Evolutionary conservation across 2,113 vertebrate genomes (phyloP), one percentile per base, ranked within the genome.

Genomic region (Corythaixoides concolor): DNA sequence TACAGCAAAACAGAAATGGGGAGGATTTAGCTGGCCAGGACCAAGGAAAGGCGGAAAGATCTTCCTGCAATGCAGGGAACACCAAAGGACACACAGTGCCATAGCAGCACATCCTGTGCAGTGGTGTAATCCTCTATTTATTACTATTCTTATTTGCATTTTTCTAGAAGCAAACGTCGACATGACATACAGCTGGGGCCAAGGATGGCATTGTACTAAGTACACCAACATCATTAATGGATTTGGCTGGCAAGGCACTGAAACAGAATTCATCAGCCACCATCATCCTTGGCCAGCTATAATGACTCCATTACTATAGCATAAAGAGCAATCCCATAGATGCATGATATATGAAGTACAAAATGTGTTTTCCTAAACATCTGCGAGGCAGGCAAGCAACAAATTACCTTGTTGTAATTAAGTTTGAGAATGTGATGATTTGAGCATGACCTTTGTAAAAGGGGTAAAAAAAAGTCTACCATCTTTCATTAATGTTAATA

Each of bases 391-490:
- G 74, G 68, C 59, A 37, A 79, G 11, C 45, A 87, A 87, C 64
- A 50, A 95, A 97, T 89, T 82, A 95, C 76, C 69, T 49, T 28
- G 20, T 58, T 45, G 45, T 80, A 91, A 94, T 89, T 73, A 80
- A 89, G 63, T 52, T 91, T 88, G 49, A 70, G 63, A 43, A 82
- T 6, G 43, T 0, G 5, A 84, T 35, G 67, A 33, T 83, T 83
- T 84, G 59, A 88, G 78, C 83, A 9, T 6, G 28, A 87, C 95
- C 95, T 88, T 21, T n/a, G 67, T 17, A 32, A 8, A 62, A 85
- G 83, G 94, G 92, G 80, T 67, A 86, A 62, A 8, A 32, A 32
- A 53, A 43, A 55, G 14, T 28, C 74, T 76, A 69, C 79, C 83
- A 43, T 79, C 74, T 45, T n/a, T 94, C 67, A 50, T 67, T 79